Evolutionary conservation across 2,113 vertebrate species (phyloP), one percentile per base, ranked within the genome.

Genomic region (Aphyosemion australe): DNA sequence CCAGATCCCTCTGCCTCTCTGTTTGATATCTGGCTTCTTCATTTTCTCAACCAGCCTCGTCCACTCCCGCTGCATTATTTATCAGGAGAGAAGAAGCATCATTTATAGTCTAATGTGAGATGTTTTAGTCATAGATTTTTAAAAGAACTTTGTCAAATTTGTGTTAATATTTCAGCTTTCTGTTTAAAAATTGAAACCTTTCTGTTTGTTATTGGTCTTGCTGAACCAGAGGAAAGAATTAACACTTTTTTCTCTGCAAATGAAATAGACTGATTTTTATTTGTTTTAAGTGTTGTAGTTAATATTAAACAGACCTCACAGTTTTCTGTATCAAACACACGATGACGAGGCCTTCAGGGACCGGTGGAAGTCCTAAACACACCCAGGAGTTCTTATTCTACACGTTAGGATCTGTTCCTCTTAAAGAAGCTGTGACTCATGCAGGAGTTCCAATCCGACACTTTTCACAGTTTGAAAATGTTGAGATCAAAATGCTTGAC

Each of bases 1-100:
- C 43, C 15, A 16, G 7, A 52, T 43, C 50, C n/a, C 41, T 19
- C 26, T 32, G 61, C 45, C 48, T 34, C 32, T 61, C 18, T 31
- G 48, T 60, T 61, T 72, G 16, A 60, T 69, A 21, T 74, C 8
- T 4, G 7, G 6, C n/a, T 66, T 31, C 70, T 26, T 8, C 21
- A n/a, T 61, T 61, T 58, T 51, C 32, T 37, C 39, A 21, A 7
- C 5, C 4, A 20, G 19, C 12, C n/a, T n/a, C n/a, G n/a, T n/a
- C n/a, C n/a, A n/a, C n/a, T 52, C 43, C 62, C 14, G 21, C 13
- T 65, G 59, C 13, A 47, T 66, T 31, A 47, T 49, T n/a, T 31
- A 19, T 31, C 18, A 19, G 31, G 8, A 55, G 39, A 63, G 20
- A 32, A 21, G 1, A 64, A 10, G 6, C 42, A 26, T 39, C 2